These are phyloP conservation scores for Leucoma salicis DNA, from an alignment of 2,888 invertebrate genomes.

Conservation along the genomic window DNA sequence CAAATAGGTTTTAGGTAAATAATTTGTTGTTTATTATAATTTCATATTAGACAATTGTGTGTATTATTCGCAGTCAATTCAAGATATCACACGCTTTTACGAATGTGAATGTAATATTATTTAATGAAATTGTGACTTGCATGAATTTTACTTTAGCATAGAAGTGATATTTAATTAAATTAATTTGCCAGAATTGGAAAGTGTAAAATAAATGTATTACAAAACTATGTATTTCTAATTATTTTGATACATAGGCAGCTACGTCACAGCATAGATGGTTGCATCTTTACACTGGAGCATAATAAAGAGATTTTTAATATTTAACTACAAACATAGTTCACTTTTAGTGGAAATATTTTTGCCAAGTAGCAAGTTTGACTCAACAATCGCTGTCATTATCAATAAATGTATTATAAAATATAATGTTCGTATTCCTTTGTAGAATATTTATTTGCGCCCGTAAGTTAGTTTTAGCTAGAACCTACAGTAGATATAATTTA, in stretches of 20 bases:
- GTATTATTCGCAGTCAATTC: constrained; percentile 77
- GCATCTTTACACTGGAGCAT: constrained; percentile 70
- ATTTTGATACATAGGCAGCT: constrained; percentile 74
- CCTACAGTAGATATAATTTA: background rate
- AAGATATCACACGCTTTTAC: constrained; percentile 67
- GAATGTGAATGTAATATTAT: constrained; percentile 54
- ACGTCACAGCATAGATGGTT: constrained; percentile 71
- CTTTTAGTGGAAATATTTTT: constrained; percentile 81
- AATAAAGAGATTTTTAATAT: constrained; percentile 79
- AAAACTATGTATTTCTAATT: constrained; percentile 67
- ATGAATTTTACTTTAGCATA: constrained; percentile 58
- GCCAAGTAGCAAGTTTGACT: constrained; percentile 80
- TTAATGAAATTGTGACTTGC: constrained; percentile 49
- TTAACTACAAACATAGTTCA: constrained; percentile 76
- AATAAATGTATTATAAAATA: constrained; percentile 79
- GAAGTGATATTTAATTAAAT: constrained; percentile 46
- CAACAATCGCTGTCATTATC: constrained; percentile 81
- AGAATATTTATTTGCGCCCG: constrained; percentile 14
- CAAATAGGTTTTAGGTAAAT: constrained; percentile 74
- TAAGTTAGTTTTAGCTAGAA: background rate
- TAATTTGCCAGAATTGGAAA: constrained; percentile 64
- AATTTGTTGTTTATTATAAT: constrained; percentile 67
- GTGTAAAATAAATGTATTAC: constrained; percentile 66
- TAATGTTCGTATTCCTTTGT: constrained; percentile 48
- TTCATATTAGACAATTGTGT: constrained; percentile 60